Conservation (phyloP, 1,140 invertebrate species). For the Acromyrmex charruanus region DNA sequence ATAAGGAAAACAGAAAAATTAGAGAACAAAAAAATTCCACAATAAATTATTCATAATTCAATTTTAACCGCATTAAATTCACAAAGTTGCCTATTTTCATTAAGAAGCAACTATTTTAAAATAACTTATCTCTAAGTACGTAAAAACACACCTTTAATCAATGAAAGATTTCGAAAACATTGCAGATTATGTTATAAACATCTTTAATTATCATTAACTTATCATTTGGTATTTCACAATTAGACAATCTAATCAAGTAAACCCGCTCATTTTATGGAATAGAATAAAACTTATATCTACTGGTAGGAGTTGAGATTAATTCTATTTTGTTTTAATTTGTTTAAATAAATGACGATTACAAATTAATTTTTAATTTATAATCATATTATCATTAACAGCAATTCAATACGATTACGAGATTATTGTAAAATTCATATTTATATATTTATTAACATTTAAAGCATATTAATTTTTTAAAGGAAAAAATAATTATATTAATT, state of each 20-base stretch:
- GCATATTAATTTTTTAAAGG: not conserved
- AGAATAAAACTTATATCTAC: not conserved
- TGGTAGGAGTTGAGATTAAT: not conserved
- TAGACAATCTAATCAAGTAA: not conserved
- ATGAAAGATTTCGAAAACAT: not conserved
- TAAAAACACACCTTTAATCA: not conserved
- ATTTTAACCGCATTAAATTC: not conserved
- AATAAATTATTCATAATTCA: no score
- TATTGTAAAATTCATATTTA: slow-evolving; percentile 2
- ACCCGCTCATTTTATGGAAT: not conserved
- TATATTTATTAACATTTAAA: not conserved
- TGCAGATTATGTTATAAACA: not conserved
- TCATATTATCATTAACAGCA: not conserved
- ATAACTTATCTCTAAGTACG: not conserved
- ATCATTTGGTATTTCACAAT: slow-evolving; percentile 17
- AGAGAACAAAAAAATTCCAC: no score
- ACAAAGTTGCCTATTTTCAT: not conserved
- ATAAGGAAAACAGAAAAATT: no score
- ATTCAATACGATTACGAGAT: not conserved
- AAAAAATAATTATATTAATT: not conserved
- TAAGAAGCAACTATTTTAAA: not conserved
- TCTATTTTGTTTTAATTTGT: not conserved
- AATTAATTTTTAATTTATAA: not conserved
- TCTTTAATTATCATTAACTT: slow-evolving; percentile 19
- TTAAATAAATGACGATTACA: not conserved